phyloP scores from a whole-genome alignment of 2,888 invertebrate species.

The Neoitamus cyanurus region DNA sequence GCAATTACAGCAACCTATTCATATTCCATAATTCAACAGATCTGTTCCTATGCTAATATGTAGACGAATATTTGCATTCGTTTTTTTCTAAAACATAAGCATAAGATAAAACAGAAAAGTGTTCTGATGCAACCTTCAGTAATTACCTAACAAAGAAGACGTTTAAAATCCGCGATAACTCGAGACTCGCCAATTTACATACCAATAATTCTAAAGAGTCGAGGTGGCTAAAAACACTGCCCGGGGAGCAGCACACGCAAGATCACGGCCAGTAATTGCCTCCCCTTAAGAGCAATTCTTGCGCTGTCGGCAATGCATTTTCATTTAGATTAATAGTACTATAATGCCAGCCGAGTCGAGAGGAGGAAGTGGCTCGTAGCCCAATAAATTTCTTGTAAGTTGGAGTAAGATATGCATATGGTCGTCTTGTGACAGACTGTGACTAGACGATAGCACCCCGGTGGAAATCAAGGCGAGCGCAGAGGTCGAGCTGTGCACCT shows the following conservation, averaged over 20 bases:
- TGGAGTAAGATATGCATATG: constrained; percentile 27
- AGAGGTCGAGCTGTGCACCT: constrained; percentile 1
- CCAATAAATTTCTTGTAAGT: constrained; percentile 20
- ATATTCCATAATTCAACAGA: neutral
- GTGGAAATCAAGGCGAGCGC: neutral
- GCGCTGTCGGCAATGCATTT: constrained; percentile 49
- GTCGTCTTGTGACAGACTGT: constrained; percentile 2
- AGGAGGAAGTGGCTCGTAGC: constrained; percentile 32
- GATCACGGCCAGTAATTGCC: constrained; percentile 51
- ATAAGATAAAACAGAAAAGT: neutral
- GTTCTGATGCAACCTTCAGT: neutral
- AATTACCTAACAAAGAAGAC: neutral
- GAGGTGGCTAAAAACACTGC: neutral
- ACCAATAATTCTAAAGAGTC: neutral
- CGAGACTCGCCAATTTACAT: neutral
- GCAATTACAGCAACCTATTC: neutral
- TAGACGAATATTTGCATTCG: neutral
- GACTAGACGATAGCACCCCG: constrained; percentile 38
- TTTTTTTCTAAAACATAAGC: neutral
- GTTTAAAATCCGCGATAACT: neutral
- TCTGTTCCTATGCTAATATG: neutral
- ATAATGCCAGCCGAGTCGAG: constrained; percentile 12
- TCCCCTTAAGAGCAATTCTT: constrained; percentile 35
- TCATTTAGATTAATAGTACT: constrained; percentile 45
- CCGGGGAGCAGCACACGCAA: constrained; percentile 19